Base-by-base conservation (phyloP, 2,888 invertebrate genomes). In the Hololepta plana region DNA sequence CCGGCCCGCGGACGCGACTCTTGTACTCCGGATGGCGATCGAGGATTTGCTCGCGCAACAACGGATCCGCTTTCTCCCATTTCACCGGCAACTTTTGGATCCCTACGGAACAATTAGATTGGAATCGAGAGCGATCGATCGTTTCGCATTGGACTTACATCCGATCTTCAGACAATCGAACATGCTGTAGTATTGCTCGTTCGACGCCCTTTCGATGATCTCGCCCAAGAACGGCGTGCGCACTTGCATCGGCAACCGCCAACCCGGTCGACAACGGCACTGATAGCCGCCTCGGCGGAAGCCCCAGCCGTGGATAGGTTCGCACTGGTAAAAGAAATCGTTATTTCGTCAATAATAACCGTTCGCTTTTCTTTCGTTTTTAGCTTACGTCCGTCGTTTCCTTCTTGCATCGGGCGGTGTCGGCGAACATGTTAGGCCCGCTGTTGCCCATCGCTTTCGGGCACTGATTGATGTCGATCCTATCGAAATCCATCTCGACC, bases 391-490 rank as follows among this genome's bases (percentile, higher is more conserved):
- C 85, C 4, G 88, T 88, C 2, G 85, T 85, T 44, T 80, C 79
- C 38, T 70, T 67, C 61, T 90, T 88, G 60, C 95, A 96, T 31
- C 87, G 61, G 0, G 88, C 81, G 0, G 91, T 91, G 35, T 81
- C 76, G 2, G 73, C 76, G 60, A 91, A 95, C 46, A 67, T 64
- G 59, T 95, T 95, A 0, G 85, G 82, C 15, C 73, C 72, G 38
- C 67, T 74, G 47, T 95, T 95, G 23, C 93, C 95, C 40, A 72
- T 62, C 29, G 90, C 82, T 33, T 60, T 59, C 0, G 93, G 91
- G 63, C 95, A 96, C 45, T 93, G 95, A 59, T 96, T 96, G 53
- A 96, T 88, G 47, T 96, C 95, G 51, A 96, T 80, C 44, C 91
- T 65, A 39, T 95, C 90, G 53, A 85, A 90, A 49, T 96, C 95